Conservation (phyloP, 2,888 invertebrate species). For the Schrankia costaestrigalis region DNA sequence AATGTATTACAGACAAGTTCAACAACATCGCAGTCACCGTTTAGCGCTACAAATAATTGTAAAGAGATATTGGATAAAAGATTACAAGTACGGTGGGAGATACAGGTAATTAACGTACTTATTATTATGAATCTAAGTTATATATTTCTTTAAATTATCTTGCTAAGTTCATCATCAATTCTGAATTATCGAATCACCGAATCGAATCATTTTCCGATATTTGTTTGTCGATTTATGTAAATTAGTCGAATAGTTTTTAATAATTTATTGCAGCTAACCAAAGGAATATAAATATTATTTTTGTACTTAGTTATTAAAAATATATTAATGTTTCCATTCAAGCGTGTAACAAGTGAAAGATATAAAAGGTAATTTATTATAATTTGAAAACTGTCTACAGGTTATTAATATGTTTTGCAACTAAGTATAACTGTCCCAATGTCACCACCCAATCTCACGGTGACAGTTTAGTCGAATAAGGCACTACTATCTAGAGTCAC, state of each 20-base stretch:
- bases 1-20: conserved; percentile 87
- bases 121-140: no score
- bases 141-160: no score
- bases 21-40: conserved; percentile 83
- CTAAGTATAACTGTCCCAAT: background rate
- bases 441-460: background rate
- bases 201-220: no score
- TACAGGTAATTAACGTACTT: no score
- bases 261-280: conserved; percentile 4
- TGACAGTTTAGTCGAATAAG: no score
- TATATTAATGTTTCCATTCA: conserved; percentile 50
- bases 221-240: no score
- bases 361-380: conserved; percentile 59
- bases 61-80: conserved; percentile 90
- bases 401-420: background rate
- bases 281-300: no score
- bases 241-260: no score
- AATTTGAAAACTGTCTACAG: conserved; percentile 9
- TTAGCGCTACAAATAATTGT: conserved; percentile 85
- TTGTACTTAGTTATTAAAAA: no score
- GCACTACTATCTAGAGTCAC: no score
- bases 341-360: conserved; percentile 51
- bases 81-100: conserved; percentile 93
- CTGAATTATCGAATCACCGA: no score
- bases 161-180: no score